These are phyloP conservation scores for Lontra canadensis DNA, from an alignment of 2,113 vertebrate genomes.

Conservation along the genomic window DNA sequence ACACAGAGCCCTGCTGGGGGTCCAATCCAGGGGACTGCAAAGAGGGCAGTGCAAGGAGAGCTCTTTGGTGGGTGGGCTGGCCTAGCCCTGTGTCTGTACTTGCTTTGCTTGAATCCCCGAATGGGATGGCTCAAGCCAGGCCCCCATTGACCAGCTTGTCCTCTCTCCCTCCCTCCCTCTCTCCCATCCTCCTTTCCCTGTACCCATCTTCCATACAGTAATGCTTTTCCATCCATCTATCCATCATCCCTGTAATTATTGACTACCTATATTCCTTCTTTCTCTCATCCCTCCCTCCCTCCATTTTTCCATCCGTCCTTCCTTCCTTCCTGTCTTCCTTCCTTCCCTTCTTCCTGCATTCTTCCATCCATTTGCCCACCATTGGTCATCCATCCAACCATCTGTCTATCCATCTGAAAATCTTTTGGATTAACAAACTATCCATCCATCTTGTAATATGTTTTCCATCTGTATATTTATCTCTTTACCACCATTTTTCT, in stretches of 20 bases:
- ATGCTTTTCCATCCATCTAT: not conserved
- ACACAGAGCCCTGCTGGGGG: not conserved
- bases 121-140: not conserved
- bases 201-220: not conserved
- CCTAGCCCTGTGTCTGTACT: not conserved
- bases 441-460: not conserved
- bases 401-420: not conserved
- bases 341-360: too few relatives aligned
- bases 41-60: accelerated
- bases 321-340: not conserved
- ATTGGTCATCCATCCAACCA: not conserved
- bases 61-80: accelerated
- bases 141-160: not conserved
- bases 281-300: not conserved
- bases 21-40: accelerated
- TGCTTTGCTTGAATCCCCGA: accelerated
- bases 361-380: too few relatives aligned
- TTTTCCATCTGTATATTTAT: not conserved
- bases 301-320: not conserved
- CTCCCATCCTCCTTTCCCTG: not conserved
- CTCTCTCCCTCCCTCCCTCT: not conserved
- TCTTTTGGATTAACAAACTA: not conserved
- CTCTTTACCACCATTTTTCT: not conserved
- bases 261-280: not conserved
- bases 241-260: not conserved